Conservation (phyloP, 2,113 vertebrate genomes). For the Lagopus muta region DNA sequence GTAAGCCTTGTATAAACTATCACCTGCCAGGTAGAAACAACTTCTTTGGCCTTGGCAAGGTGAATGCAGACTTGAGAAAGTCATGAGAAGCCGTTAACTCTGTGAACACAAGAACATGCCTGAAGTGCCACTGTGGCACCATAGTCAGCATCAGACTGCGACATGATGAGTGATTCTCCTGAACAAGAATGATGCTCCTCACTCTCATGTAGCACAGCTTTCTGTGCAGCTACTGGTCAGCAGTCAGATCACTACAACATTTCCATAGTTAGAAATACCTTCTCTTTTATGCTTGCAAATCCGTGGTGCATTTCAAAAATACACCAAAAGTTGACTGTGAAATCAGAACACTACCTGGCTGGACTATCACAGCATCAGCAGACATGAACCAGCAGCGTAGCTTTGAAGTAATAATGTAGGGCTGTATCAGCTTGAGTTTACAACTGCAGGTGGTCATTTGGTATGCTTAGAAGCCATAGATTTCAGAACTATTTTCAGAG, state of each 20-base stretch:
- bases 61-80: not conserved
- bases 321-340: not conserved
- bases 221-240: not conserved
- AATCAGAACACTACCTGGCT: not conserved
- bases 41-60: not conserved
- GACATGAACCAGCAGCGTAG: rapidly evolving
- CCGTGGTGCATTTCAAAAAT: not conserved
- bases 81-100: not conserved
- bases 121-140: not conserved
- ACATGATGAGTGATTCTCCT: not conserved
- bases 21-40: not conserved
- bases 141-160: not conserved
- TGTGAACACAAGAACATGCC: not conserved
- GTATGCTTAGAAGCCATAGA: not conserved
- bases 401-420: not conserved
- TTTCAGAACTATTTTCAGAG: not conserved
- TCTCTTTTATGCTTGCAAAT: not conserved
- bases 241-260: not conserved
- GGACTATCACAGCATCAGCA: not conserved
- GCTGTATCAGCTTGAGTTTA: not conserved
- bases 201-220: not conserved
- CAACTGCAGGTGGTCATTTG: not conserved
- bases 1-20: not conserved
- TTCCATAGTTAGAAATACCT: not conserved
- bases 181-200: not conserved